Percentiles rank a stretch among this genome's conserved stretches.
Evolutionary conservation across 2,797 vertebrate species (phyloP).

Genomic region (Dermochelys coriacea): DNA sequence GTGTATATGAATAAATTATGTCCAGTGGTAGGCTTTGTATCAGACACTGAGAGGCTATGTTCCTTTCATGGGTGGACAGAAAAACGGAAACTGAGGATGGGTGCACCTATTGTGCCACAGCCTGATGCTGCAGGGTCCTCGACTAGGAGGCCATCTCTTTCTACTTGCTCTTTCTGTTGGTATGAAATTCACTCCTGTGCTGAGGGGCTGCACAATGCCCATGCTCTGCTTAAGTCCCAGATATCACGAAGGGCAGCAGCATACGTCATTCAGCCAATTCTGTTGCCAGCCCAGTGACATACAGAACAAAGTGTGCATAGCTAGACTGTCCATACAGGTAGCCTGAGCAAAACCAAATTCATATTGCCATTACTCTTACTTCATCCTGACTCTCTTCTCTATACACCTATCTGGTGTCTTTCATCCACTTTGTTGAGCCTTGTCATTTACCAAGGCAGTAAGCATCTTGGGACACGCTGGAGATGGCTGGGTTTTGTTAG

Average conservation of each 20-base stretch:
- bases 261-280: background rate
- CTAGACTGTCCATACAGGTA: background rate
- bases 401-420: background rate
- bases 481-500: accelerated
- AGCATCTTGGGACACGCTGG: too few relatives aligned
- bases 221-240: background rate
- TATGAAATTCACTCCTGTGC: too few relatives aligned
- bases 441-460: background rate
- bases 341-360: background rate
- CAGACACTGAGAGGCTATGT: background rate
- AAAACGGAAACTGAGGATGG: background rate
- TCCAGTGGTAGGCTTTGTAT: background rate
- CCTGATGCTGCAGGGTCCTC: background rate
- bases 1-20: background rate
- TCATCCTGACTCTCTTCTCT: background rate
- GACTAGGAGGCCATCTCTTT: background rate
- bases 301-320: background rate
- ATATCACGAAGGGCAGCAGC: background rate
- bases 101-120: background rate
- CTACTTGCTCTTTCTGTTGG: background rate
- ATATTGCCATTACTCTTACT: background rate
- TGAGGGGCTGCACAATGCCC: background rate
- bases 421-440: accelerated
- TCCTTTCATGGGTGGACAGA: background rate
- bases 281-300: background rate